A percentile compares a stretch with the other conserved stretches of the same genome.
Conservation (phyloP, 2,113 vertebrate species). For the Hippolais icterina region DNA sequence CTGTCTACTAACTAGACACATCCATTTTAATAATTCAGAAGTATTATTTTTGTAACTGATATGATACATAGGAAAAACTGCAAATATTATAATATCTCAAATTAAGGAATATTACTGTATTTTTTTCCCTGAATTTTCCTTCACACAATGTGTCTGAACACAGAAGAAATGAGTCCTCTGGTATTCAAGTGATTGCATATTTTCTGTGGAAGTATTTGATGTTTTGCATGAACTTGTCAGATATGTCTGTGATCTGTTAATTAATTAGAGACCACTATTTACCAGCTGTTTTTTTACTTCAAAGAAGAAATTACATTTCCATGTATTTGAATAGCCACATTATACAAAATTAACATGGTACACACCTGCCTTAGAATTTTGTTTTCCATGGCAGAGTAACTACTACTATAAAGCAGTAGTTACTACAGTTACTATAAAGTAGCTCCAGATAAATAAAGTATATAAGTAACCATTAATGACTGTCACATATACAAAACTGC, state of each 20-base stretch:
- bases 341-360: conserved; percentile 5
- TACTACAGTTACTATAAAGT: neutral
- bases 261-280: neutral
- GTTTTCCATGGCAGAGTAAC: neutral
- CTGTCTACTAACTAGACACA: neutral
- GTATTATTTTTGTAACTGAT: neutral
- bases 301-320: conserved; percentile 5
- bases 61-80: neutral
- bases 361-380: neutral
- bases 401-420: neutral
- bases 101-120: neutral
- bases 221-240: neutral
- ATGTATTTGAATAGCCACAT: conserved; percentile 10
- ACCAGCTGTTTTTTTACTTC: neutral
- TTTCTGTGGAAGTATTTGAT: neutral
- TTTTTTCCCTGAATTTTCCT: neutral
- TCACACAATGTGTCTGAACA: neutral
- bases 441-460: neutral
- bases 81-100: neutral
- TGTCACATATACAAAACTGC: neutral
- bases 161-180: neutral
- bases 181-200: neutral
- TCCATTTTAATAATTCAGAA: neutral
- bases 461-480: neutral
- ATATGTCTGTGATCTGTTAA: neutral